Percentiles rank a stretch among this genome's conserved stretches.
phyloP scores from a whole-genome alignment of 2,113 vertebrate genomes.

The Scomber japonicus region DNA sequence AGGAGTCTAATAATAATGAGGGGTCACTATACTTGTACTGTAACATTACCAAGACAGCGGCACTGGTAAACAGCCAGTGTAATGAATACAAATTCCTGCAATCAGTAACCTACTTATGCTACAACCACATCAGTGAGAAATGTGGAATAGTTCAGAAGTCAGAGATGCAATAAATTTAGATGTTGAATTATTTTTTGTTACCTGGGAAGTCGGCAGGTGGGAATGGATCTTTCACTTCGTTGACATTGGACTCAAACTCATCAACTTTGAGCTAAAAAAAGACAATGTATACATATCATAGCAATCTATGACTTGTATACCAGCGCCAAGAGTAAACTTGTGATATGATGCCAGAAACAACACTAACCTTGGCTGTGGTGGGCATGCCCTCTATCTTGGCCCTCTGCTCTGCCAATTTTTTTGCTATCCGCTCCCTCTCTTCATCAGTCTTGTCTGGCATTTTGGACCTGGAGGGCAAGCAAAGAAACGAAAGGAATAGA shows the following conservation, averaged over 20 bases:
- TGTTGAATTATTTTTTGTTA: conserved; percentile 64
- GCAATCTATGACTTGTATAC: neutral
- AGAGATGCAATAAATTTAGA: neutral
- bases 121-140: neutral
- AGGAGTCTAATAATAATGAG: conserved; percentile 62
- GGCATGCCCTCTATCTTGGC: conserved; percentile 93
- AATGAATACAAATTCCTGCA: conserved; percentile 34
- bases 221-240: conserved; percentile 98
- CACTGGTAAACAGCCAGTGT: conserved; percentile 39
- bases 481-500: conserved; percentile 1
- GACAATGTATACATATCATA: neutral
- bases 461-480: conserved; percentile 82
- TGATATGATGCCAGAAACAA: conserved; percentile 14
- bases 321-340: neutral
- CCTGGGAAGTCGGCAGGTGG: conserved; percentile 98
- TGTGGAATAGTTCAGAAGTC: neutral
- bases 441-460: conserved; percentile 93
- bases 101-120: conserved; percentile 11
- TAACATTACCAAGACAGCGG: conserved; percentile 45
- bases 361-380: conserved; percentile 93
- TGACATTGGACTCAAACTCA: conserved; percentile 98
- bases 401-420: conserved; percentile 94
- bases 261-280: conserved; percentile 93
- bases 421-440: conserved; percentile 89
- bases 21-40: conserved; percentile 66